Conservation (phyloP, 2,888 invertebrate genomes). For the Crossocerus cetratus region DNA sequence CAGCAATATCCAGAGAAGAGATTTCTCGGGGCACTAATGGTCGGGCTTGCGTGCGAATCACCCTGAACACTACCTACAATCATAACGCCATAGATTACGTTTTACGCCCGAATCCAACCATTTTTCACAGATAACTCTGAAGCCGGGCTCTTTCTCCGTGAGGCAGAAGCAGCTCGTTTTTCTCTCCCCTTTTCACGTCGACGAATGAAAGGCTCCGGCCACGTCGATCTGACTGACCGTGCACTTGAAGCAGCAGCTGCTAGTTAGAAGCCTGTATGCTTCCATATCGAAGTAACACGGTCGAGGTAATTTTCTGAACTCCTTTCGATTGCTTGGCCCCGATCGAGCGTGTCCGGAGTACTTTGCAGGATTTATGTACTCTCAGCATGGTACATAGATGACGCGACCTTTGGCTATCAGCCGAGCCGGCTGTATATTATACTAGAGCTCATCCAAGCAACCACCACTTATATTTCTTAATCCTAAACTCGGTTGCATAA, state of each 20-base stretch:
- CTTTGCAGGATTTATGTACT: no score
- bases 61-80: background rate
- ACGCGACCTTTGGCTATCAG: no score
- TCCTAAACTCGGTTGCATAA: no score
- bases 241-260: conserved; percentile 53
- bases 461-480: no score
- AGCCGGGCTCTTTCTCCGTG: conserved; percentile 28
- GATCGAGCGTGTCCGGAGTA: conserved; percentile 30
- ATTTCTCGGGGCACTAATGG: no score
- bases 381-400: no score
- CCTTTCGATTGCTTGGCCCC: conserved; percentile 40
- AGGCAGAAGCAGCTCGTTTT: conserved; percentile 26
- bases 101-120: background rate
- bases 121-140: background rate
- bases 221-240: conserved; percentile 41
- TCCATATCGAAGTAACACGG: conserved; percentile 38
- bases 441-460: no score
- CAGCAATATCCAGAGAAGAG: no score
- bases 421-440: no score
- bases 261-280: conserved; percentile 48
- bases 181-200: conserved; percentile 30
- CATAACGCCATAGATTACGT: background rate
- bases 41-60: no score
- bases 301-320: conserved; percentile 54
- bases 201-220: conserved; percentile 26